Conservation (phyloP, 2,113 vertebrate species). For the Thalassoma bifasciatum region DNA sequence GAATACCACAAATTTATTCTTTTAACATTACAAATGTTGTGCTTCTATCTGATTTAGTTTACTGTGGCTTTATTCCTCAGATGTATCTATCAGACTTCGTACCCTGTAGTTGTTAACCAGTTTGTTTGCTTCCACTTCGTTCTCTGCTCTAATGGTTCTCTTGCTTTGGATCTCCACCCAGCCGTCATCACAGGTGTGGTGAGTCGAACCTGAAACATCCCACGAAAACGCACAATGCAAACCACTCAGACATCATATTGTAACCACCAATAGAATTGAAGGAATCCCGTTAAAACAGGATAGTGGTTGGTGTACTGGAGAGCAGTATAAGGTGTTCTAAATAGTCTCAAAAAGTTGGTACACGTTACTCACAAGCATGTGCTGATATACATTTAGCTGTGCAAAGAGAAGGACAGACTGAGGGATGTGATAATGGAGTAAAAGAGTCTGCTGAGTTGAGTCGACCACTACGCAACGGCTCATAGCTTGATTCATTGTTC, state of each 20-base stretch:
- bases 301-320: too few relatives aligned
- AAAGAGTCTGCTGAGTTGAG: conserved; percentile 52
- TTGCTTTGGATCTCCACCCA: conserved; percentile 79
- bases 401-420: conserved; percentile 57
- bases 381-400: conserved; percentile 63
- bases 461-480: conserved; percentile 66
- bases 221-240: neutral
- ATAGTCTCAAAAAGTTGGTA: neutral
- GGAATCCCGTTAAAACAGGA: too few relatives aligned
- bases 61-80: too few relatives aligned
- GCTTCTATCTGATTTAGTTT: too few relatives aligned
- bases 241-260: neutral
- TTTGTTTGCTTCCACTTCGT: conserved; percentile 88
- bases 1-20: too few relatives aligned
- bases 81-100: neutral
- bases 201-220: conserved; percentile 51
- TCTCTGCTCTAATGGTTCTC: conserved; percentile 85
- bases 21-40: too few relatives aligned
- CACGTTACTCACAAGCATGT: conserved; percentile 61
- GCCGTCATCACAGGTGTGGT: conserved; percentile 62
- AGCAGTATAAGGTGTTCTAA: too few relatives aligned
- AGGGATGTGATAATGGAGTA: conserved; percentile 58
- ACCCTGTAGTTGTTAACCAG: conserved; percentile 90
- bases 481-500: conserved; percentile 70
- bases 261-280: too few relatives aligned